Evolutionary conservation across 1,140 invertebrate genomes (phyloP).

Genomic region (Bombyx mandarina): DNA sequence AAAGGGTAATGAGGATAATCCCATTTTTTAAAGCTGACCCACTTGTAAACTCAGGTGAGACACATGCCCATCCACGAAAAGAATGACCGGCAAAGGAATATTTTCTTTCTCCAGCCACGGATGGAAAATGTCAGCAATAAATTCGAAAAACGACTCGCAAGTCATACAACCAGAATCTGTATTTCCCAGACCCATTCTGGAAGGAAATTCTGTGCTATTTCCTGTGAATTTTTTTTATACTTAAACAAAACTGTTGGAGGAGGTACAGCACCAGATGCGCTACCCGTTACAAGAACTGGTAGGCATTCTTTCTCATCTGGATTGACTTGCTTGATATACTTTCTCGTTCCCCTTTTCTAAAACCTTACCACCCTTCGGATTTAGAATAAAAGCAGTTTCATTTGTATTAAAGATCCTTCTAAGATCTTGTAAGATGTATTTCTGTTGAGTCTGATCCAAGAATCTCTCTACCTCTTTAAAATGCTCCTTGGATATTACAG

Average conservation of each 20-base stretch:
- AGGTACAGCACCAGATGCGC: conserved; percentile 10
- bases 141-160: conserved; percentile 20
- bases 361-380: conserved; percentile 2
- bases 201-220: conserved; percentile 16
- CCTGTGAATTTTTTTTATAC: conserved; percentile 18
- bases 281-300: conserved; percentile 16
- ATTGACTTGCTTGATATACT: background rate
- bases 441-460: too few relatives aligned
- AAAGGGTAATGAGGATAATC: conserved; percentile 14
- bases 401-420: conserved; percentile 22
- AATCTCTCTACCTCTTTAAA: too few relatives aligned
- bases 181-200: conserved; percentile 5
- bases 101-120: conserved; percentile 17
- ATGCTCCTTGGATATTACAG: too few relatives aligned
- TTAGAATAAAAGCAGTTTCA: conserved; percentile 26
- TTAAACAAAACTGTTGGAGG: conserved; percentile 16
- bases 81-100: conserved; percentile 14
- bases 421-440: conserved; percentile 10
- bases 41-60: background rate
- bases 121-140: conserved; percentile 17
- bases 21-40: conserved; percentile 7
- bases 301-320: conserved; percentile 16
- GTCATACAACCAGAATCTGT: conserved; percentile 12
- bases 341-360: conserved; percentile 12
- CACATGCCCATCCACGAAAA: background rate